Evolutionary conservation across 2,113 vertebrate genomes (phyloP), one percentile per base, ranked within the genome.

Genomic region (Orycteropus afer): DNA sequence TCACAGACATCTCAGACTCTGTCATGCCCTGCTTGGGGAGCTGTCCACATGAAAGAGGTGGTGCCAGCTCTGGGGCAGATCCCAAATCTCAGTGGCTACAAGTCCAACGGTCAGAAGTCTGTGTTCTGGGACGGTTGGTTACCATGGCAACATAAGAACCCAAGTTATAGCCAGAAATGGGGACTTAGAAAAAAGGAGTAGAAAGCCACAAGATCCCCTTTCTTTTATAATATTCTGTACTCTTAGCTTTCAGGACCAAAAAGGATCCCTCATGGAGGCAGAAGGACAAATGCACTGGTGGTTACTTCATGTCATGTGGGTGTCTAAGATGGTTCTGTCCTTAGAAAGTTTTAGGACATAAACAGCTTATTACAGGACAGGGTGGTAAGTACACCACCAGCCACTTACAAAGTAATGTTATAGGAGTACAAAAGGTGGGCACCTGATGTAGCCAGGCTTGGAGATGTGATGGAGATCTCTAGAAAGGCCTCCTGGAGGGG

Each of bases 41-140:
- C 47, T 81, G 20, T 51, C 71, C 51, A 37, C 61, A 13, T 61
- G 53, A n/a, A 71, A 74, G 18, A 53, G 32, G 18, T 6, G 8
- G 53, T 69, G n/a, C 80, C 67, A 25, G 5, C 49, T 71, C 69
- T 4, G 34, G 69, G 40, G n/a, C 89, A 18, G 40, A 53, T 45
- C 63, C 88, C 18, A 47, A 12, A 49, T 78, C 15, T 55, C 69
- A n/a, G 47, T 61, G 73, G 40, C 84, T 71, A 25, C 5, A 92
- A 83, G 79, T 42, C 34, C 91, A 96, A 83, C 91, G 83, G 95
- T 78, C 80, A 71, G 67, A 93, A 86, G 63, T 27, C 55, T 73
- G 91, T 76, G 89, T 96, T 96, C 93, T 76, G 27, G 25, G 51
- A 71, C 92, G 20, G 74, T 97, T 97, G 91, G 94, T 92, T 92